Percentiles rank a stretch among this genome's conserved stretches.
Evolutionary conservation across 2,888 invertebrate genomes (phyloP).

Genomic region (Cosmopolites sordidus): DNA sequence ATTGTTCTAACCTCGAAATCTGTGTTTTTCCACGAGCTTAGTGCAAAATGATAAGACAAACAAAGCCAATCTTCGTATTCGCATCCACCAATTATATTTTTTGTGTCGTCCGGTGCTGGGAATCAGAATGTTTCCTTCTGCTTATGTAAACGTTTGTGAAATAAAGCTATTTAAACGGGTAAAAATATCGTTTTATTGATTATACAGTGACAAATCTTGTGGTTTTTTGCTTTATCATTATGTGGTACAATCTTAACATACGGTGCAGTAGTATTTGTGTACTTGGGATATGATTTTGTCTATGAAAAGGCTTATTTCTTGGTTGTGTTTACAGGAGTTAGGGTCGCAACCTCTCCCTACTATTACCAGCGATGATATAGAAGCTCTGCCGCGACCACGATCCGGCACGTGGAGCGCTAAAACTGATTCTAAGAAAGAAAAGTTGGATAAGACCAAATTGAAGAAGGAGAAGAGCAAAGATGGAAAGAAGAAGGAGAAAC

Average conservation of each 20-base stretch:
- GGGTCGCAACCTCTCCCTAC: conserved; percentile 61
- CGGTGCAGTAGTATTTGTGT: neutral
- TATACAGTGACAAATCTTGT: no score
- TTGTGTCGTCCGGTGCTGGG: neutral
- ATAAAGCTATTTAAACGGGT: neutral
- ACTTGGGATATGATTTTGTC: neutral
- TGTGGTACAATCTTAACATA: no score
- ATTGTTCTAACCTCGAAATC: no score
- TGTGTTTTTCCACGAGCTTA: neutral
- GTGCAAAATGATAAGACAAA: conserved; percentile 1
- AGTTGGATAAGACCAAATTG: conserved; percentile 25
- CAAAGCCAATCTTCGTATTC: neutral
- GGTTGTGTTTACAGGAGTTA: conserved; percentile 51
- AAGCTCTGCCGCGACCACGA: conserved; percentile 53
- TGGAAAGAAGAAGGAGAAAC: conserved; percentile 39
- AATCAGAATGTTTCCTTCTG: neutral
- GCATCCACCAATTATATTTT: neutral
- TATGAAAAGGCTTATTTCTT: no score
- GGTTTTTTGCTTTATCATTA: no score
- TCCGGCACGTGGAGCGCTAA: conserved; percentile 61
- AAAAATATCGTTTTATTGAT: neutral
- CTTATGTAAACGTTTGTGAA: neutral
- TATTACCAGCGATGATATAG: conserved; percentile 47
- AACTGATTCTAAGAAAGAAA: conserved; percentile 34
- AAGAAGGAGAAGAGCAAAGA: conserved; percentile 30